Evolutionary conservation across 2,113 vertebrate species (phyloP), one percentile per base, ranked within the genome.

Genomic region (Gasterosteus aculeatus): DNA sequence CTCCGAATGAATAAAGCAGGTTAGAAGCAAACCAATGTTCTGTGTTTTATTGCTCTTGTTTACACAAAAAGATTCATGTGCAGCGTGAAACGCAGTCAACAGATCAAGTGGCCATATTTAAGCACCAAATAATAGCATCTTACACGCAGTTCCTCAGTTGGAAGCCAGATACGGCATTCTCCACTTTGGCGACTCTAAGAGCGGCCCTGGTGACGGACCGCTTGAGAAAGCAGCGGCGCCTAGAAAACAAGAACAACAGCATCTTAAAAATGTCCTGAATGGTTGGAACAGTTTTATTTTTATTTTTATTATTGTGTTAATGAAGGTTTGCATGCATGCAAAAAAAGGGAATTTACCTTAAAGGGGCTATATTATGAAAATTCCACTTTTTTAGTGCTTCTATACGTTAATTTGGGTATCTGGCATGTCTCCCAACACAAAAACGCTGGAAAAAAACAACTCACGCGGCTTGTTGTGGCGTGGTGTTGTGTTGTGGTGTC

Each of bases 191-290:
- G 1, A 93, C 47, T 70, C 73, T 87, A 7, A 77, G 71, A 68
- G 81, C 38, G 33, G 88, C 84, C 14, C 90, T 42, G 44, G 69
- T 86, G 60, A 92, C 85, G 72, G 69, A 22, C 31, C 81, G 71
- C 85, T 94, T 94, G 42, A 92, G 69, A 42, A 66, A 87, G 76
- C 91, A 94, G 46, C 14, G 77, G 7, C 62, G 39, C 85, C 91
- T 94, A n/a, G 1, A 65, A 79, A 10, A 69, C 14, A 71, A 63
- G 60, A 54, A 8, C 2, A 54, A 33, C 10, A 46, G 26, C 54
- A 57, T 57, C 29, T 16, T 7, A 10, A 57, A 29, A 35, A 56
- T 56, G 12, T 10, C 5, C 22, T 56, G 19, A 57, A 33, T 15
- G 29, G 54, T 57, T 57, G 53, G 53, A 26, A 57, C 54, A 31